phyloP scores from a whole-genome alignment of 2,888 invertebrate genomes.

The Incurvaria masculella region DNA sequence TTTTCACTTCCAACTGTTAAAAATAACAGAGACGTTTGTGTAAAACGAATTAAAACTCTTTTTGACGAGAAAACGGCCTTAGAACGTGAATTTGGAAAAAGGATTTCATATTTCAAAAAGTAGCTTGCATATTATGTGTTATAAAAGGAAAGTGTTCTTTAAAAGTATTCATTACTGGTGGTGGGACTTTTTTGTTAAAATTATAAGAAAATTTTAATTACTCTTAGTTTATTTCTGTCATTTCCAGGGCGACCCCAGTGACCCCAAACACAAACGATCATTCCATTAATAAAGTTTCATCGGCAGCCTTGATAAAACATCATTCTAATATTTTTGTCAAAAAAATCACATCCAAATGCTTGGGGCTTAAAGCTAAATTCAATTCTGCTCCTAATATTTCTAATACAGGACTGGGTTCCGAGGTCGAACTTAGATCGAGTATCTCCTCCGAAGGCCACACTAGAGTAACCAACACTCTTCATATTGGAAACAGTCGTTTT shows the following conservation, averaged over 20 bases:
- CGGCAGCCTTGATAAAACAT: slow-evolving; percentile 43
- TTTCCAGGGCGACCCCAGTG: slow-evolving; percentile 52
- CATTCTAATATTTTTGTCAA: slow-evolving; percentile 49
- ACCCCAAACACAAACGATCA: slow-evolving; percentile 41
- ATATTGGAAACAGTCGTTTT: slow-evolving; percentile 50
- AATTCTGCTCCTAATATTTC: slow-evolving; percentile 52
- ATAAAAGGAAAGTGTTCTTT: no score
- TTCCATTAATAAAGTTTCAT: slow-evolving; percentile 28
- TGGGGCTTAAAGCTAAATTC: slow-evolving; percentile 49
- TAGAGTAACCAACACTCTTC: slow-evolving; percentile 33
- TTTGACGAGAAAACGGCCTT: slow-evolving; percentile 11
- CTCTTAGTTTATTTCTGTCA: slow-evolving; percentile 45
- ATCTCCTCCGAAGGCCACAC: slow-evolving; percentile 22
- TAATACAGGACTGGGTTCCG: slow-evolving; percentile 35
- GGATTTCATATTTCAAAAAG: slow-evolving; percentile 6
- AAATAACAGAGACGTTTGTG: not conserved
- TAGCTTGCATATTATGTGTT: slow-evolving; percentile 17
- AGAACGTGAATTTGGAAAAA: slow-evolving; percentile 18
- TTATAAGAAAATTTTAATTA: slow-evolving; percentile 4
- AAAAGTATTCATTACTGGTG: slow-evolving; percentile 3
- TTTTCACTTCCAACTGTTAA: not conserved
- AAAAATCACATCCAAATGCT: slow-evolving; percentile 54
- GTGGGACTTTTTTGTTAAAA: not conserved
- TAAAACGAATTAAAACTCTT: not conserved
- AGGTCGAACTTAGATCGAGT: slow-evolving; percentile 30